Evolutionary conservation across 2,113 vertebrate species (phyloP).

Genomic region (Polypterus senegalus): DNA sequence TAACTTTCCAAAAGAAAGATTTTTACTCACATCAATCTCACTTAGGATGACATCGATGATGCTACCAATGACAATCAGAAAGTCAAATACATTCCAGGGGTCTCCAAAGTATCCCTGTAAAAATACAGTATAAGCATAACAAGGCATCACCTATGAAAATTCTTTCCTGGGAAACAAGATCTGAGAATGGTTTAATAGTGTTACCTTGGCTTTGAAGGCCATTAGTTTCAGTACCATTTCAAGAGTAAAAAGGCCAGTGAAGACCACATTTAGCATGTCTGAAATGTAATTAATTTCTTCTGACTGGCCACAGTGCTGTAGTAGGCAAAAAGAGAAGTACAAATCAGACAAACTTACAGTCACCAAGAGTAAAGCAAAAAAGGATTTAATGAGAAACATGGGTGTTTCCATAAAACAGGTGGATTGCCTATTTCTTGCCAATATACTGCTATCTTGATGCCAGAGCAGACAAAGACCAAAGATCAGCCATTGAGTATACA

Average conservation of each 20-base stretch:
- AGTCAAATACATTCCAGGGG: conserved; percentile 98
- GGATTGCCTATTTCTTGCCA: too few species aligned
- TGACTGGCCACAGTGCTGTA: conserved; percentile 88
- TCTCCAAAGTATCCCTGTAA: conserved; percentile 92
- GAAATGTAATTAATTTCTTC: conserved; percentile 79
- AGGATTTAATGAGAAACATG: too few species aligned
- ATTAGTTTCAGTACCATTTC: conserved; percentile 94
- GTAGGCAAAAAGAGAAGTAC: conserved; percentile 5
- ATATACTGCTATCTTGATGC: too few species aligned
- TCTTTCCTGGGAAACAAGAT: too few species aligned
- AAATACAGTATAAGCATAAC: background rate
- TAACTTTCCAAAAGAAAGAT: fast-evolving
- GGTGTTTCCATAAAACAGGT: too few species aligned
- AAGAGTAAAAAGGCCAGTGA: conserved; percentile 86
- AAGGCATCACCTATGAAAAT: too few species aligned
- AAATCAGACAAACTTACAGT: background rate
- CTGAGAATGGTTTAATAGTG: conserved; percentile 3
- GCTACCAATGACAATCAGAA: conserved; percentile 89
- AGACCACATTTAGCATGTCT: conserved; percentile 81
- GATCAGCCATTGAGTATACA: too few species aligned
- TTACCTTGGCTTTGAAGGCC: conserved; percentile 89
- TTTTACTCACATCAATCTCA: conserved; percentile 80
- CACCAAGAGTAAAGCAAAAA: too few species aligned
- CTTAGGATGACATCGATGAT: conserved; percentile 94
- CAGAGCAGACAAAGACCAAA: too few species aligned